Evolutionary conservation across 2,888 invertebrate species (phyloP).

Genomic region (Metellina segmentata): DNA sequence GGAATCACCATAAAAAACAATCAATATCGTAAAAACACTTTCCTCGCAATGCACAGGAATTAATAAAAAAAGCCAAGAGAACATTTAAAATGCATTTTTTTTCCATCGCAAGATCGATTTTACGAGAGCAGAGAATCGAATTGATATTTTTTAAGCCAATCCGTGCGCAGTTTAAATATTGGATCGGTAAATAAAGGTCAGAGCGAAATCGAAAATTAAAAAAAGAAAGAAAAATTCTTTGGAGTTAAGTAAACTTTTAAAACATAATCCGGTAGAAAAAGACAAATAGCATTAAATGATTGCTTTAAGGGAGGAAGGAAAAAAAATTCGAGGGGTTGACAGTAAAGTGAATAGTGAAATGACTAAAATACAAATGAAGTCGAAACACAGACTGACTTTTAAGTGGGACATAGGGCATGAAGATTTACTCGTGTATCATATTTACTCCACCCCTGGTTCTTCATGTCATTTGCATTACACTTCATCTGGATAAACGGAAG

Average conservation of each 20-base stretch:
- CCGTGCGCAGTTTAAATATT: not conserved
- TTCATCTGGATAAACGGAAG: not conserved
- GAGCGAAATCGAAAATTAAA: not conserved
- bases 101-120: not conserved
- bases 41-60: not conserved
- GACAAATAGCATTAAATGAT: constrained; percentile 18
- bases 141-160: not conserved
- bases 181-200: constrained; percentile 18
- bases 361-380: not conserved
- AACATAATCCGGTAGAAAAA: not conserved
- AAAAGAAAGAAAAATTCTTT: not conserved
- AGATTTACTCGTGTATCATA: not conserved
- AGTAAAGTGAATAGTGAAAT: not conserved
- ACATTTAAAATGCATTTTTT: not conserved
- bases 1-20: not conserved
- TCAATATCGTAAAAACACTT: not conserved
- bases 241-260: constrained; percentile 3
- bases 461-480: not conserved
- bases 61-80: not conserved
- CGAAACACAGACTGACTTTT: constrained; percentile 18
- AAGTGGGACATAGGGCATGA: not conserved
- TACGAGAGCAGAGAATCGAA: not conserved
- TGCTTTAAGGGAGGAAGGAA: not conserved
- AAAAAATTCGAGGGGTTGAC: not conserved
- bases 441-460: not conserved